These are phyloP conservation scores for Aphyosemion australe DNA, from an alignment of 2,113 vertebrate species.

Conservation along the genomic window DNA sequence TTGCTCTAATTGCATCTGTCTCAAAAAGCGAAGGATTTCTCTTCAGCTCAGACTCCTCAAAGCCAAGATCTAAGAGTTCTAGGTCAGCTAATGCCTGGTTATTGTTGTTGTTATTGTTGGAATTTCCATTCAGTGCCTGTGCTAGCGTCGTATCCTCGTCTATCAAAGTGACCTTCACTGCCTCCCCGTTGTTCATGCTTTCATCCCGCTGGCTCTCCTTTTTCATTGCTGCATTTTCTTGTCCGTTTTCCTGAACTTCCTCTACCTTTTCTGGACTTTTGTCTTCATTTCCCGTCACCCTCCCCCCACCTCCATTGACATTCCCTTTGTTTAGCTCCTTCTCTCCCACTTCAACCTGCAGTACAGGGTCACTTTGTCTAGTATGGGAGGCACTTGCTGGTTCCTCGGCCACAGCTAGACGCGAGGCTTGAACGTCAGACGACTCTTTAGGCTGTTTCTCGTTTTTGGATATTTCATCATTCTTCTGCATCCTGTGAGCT, in stretches of 20 bases:
- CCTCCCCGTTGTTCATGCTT: slow-evolving; percentile 28
- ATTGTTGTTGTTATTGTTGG: slow-evolving; percentile 85
- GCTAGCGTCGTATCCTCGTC: slow-evolving; percentile 46
- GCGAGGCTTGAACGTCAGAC: slow-evolving; percentile 8
- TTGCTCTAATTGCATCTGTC: slow-evolving; percentile 8
- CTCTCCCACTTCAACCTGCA: slow-evolving; percentile 40
- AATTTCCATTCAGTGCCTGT: slow-evolving; percentile 58
- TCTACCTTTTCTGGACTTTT: slow-evolving; percentile 23
- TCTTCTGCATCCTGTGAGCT: slow-evolving; percentile 33
- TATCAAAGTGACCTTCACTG: slow-evolving; percentile 68
- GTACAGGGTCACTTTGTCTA: slow-evolving; percentile 47
- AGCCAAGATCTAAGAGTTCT: slow-evolving; percentile 25
- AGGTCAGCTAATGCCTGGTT: slow-evolving; percentile 23
- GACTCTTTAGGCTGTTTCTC: slow-evolving; percentile 32
- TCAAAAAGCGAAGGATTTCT: slow-evolving; percentile 6
- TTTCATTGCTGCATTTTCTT: slow-evolving; percentile 31
- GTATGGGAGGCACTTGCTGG: slow-evolving; percentile 16
- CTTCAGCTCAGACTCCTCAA: slow-evolving; percentile 21
- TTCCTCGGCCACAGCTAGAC: background rate
- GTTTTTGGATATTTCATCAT: background rate
- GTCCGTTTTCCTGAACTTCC: slow-evolving; percentile 52
- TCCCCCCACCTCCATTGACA: slow-evolving; percentile 22
- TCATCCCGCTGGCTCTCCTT: slow-evolving; percentile 50
- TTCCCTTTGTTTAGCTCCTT: slow-evolving; percentile 40
- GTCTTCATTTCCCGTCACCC: slow-evolving; percentile 18